A percentile compares a stretch with the other conserved stretches of the same genome.
phyloP scores from a whole-genome alignment of 2,113 vertebrate species.

The Ia io region DNA sequence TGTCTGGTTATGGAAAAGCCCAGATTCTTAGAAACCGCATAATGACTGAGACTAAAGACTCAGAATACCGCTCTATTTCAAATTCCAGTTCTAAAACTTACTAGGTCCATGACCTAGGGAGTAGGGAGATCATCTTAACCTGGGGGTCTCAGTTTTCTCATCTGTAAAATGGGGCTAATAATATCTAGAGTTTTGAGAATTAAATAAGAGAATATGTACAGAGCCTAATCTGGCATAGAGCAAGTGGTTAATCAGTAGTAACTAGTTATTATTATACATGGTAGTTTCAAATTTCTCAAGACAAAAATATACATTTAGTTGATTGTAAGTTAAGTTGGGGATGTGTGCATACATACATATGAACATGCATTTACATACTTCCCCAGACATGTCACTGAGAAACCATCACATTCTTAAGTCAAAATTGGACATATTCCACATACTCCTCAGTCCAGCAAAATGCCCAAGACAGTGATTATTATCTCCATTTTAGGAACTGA shows the following conservation, averaged over 20 bases:
- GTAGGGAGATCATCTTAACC: background rate
- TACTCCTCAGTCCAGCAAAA: background rate
- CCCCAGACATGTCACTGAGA: background rate
- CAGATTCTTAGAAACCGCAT: slow-evolving; percentile 17
- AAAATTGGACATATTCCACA: background rate
- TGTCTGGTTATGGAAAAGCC: background rate
- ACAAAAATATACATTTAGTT: background rate
- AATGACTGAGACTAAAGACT: background rate
- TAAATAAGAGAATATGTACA: background rate
- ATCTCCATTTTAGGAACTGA: background rate
- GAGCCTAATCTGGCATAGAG: background rate
- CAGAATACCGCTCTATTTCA: background rate
- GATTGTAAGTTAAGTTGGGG: background rate
- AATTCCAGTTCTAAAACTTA: background rate
- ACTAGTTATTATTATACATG: background rate
- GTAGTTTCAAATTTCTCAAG: background rate
- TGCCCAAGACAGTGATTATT: background rate
- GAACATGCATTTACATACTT: background rate
- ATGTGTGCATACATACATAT: background rate
- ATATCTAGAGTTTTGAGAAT: background rate
- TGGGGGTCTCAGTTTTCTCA: background rate
- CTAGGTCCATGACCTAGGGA: background rate
- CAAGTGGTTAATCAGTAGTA: background rate
- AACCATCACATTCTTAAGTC: background rate
- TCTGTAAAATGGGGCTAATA: background rate